A percentile compares a stretch with the other conserved stretches of the same genome.
Evolutionary conservation across 2,888 invertebrate genomes (phyloP).

Genomic region (Dryococelus australis): DNA sequence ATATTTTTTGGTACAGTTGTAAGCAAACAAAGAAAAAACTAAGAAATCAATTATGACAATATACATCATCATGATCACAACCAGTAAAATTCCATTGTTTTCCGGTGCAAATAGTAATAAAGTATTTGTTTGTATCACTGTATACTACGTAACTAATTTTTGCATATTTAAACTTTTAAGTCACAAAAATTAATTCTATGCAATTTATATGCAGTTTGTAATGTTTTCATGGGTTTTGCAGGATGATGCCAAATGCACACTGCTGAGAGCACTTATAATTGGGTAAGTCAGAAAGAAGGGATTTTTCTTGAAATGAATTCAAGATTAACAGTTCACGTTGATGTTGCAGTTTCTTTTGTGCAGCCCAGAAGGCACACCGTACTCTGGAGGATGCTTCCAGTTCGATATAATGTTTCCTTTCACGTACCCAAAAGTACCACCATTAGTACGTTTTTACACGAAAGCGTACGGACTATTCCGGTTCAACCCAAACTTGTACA

Average conservation of each 20-base stretch:
- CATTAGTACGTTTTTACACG: slow-evolving; percentile 44
- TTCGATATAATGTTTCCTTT: slow-evolving; percentile 46
- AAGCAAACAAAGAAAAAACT: too few species aligned
- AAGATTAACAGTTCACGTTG: neutral
- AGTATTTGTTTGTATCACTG: too few species aligned
- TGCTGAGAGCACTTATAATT: slow-evolving; percentile 47
- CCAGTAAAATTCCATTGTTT: too few species aligned
- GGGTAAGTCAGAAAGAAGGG: slow-evolving; percentile 41
- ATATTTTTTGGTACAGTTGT: too few species aligned
- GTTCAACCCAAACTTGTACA: slow-evolving; percentile 46
- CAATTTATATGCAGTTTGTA: too few species aligned
- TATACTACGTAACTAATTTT: too few species aligned
- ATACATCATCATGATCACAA: too few species aligned
- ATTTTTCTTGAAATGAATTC: neutral
- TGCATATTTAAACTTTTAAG: too few species aligned
- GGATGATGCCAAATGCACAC: slow-evolving; percentile 46
- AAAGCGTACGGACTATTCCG: slow-evolving; percentile 43
- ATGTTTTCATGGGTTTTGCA: slow-evolving; percentile 30
- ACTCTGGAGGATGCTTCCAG: slow-evolving; percentile 45
- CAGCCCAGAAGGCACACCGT: slow-evolving; percentile 46
- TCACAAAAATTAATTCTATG: too few species aligned
- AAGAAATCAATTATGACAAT: too few species aligned
- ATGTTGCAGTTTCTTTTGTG: neutral
- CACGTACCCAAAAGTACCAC: slow-evolving; percentile 42
- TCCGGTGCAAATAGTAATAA: too few species aligned